These are phyloP conservation scores for Microdon myrmicae DNA, from an alignment of 2,888 invertebrate species.

Conservation along the genomic window DNA sequence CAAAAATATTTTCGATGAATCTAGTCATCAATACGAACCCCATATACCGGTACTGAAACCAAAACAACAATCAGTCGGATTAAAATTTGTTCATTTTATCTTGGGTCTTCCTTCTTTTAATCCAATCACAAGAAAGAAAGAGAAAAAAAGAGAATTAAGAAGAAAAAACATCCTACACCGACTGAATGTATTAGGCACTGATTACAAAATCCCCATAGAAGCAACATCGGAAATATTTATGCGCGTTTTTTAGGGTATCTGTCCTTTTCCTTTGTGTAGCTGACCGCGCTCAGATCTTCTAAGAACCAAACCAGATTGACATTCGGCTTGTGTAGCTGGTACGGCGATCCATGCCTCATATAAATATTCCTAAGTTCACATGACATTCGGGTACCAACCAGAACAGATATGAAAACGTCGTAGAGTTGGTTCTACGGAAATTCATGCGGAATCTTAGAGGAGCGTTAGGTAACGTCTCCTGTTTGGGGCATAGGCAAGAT, in stretches of 20 bases:
- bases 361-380: conserved; percentile 32
- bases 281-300: conserved; percentile 44
- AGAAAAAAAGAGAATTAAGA: conserved; percentile 24
- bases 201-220: conserved; percentile 41
- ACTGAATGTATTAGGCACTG: too few species aligned
- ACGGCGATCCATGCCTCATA: conserved; percentile 21
- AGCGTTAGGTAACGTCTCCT: too few species aligned
- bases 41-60: conserved; percentile 12
- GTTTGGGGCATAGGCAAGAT: too few species aligned
- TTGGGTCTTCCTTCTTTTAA: conserved; percentile 3
- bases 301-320: conserved; percentile 48
- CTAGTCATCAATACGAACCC: conserved; percentile 8
- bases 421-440: conserved; percentile 43
- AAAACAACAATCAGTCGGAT: conserved; percentile 36
- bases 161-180: too few species aligned
- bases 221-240: conserved; percentile 44
- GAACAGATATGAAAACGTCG: conserved; percentile 4
- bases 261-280: too few species aligned
- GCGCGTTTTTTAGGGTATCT: conserved; percentile 33
- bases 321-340: conserved; percentile 33
- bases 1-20: conserved; percentile 37
- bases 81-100: conserved; percentile 25
- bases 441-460: conserved; percentile 45
- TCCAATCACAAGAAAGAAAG: not conserved
- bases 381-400: conserved; percentile 24